phyloP scores from a whole-genome alignment of 1,140 invertebrate genomes.

The Drosophila kikkawai region DNA sequence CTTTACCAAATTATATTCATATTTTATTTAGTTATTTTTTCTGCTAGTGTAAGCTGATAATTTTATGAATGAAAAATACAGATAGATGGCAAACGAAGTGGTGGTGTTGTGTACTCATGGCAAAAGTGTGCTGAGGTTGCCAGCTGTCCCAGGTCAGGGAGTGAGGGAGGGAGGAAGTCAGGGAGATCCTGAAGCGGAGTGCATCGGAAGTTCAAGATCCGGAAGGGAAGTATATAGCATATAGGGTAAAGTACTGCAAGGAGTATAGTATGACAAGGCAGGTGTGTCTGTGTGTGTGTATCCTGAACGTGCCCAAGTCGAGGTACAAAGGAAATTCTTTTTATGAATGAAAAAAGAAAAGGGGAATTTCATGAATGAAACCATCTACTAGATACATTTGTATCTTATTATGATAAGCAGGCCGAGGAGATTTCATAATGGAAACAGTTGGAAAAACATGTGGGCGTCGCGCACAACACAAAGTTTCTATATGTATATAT shows the following conservation, averaged over 20 bases:
- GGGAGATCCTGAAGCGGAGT: constrained; percentile 7
- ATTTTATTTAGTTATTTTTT: not conserved
- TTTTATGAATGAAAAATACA: constrained; percentile 33
- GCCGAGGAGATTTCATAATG: constrained; percentile 46
- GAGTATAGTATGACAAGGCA: constrained; percentile 41
- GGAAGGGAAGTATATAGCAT: constrained; percentile 18
- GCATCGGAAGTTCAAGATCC: constrained; percentile 50
- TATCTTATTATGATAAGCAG: constrained; percentile 59
- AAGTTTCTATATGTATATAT: not conserved
- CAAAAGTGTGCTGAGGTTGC: constrained; percentile 47
- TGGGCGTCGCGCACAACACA: constrained; percentile 37
- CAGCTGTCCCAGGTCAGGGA: constrained; percentile 16
- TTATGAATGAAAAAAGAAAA: constrained; percentile 47
- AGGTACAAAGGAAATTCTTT: constrained; percentile 22
- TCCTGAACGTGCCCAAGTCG: constrained; percentile 22
- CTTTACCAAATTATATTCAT: accelerated
- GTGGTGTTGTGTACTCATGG: constrained; percentile 12
- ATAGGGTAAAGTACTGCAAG: not conserved
- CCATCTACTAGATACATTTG: constrained; percentile 43
- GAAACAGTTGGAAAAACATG: constrained; percentile 56
- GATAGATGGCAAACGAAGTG: constrained; percentile 6
- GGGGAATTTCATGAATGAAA: constrained; percentile 39
- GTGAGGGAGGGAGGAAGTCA: not conserved
- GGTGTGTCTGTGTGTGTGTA: constrained; percentile 35
- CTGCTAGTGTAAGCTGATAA: constrained; percentile 6